Evolutionary conservation across 2,888 invertebrate species (phyloP).

Genomic region (Tetranychus piercei): DNA sequence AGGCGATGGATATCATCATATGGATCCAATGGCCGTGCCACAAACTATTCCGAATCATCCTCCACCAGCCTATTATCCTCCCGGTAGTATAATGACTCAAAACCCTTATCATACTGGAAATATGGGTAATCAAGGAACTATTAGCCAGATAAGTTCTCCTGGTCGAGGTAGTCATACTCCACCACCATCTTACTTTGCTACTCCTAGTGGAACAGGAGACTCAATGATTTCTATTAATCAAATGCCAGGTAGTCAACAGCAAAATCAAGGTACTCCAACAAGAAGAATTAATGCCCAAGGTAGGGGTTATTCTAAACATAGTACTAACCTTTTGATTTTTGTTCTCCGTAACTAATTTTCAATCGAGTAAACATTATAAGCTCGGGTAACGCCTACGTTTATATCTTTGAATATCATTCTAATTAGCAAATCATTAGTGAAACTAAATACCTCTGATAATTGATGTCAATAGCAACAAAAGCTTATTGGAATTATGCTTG

Average conservation of each 20-base stretch:
- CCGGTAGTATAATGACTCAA: neutral
- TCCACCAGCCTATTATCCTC: slow-evolving; percentile 7
- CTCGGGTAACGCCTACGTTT: neutral
- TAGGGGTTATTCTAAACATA: neutral
- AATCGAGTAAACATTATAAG: neutral
- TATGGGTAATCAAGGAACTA: slow-evolving; percentile 4
- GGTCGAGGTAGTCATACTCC: slow-evolving; percentile 2
- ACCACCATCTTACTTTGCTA: slow-evolving; percentile 1
- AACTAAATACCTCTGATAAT: neutral
- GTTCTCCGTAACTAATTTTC: neutral
- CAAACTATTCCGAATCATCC: slow-evolving; percentile 23
- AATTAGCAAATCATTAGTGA: neutral
- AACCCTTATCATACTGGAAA: slow-evolving; percentile 2
- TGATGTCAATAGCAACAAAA: neutral
- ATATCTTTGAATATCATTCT: neutral
- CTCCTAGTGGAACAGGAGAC: neutral
- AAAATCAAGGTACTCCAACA: slow-evolving; percentile 11
- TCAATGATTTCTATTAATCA: neutral
- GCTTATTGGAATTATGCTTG: neutral
- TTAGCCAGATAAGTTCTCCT: neutral
- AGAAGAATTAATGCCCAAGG: neutral
- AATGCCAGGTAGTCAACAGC: slow-evolving; percentile 4
- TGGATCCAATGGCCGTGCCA: slow-evolving; percentile 30
- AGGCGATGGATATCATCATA: slow-evolving; percentile 10
- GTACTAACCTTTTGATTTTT: neutral